Conservation (phyloP, 2,888 invertebrate genomes). For the Venustoraphidia nigricollis region DNA sequence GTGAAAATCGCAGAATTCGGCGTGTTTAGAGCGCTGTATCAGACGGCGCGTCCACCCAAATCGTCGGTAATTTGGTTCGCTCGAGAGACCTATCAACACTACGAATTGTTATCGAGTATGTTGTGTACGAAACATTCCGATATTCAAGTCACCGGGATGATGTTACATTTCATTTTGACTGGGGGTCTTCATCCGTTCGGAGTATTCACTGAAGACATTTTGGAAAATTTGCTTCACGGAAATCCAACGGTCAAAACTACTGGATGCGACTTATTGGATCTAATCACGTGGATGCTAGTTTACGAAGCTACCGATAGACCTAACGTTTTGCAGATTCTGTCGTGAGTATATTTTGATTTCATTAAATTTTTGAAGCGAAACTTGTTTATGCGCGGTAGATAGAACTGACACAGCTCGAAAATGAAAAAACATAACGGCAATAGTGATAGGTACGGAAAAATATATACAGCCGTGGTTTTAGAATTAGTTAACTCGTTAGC, state of each 20-base stretch:
- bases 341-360: conserved; percentile 17
- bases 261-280: conserved; percentile 21
- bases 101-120: conserved; percentile 16
- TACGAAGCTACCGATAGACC: conserved; percentile 23
- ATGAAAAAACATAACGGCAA: too few species aligned
- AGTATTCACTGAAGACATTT: conserved; percentile 20
- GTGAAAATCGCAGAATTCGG: conserved; percentile 28
- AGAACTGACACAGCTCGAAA: too few species aligned
- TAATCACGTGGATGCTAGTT: conserved; percentile 26
- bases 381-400: too few species aligned
- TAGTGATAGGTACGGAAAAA: too few species aligned
- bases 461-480: too few species aligned
- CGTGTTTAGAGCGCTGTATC: conserved; percentile 22
- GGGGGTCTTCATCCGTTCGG: conserved; percentile 28
- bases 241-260: conserved; percentile 15
- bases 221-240: conserved; percentile 22
- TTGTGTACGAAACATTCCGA: conserved; percentile 24
- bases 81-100: conserved; percentile 21
- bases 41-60: conserved; percentile 21
- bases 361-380: too few species aligned
- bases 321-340: conserved; percentile 22
- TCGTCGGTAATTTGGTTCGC: conserved; percentile 28
- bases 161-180: conserved; percentile 26
- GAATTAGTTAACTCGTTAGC: too few species aligned
- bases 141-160: conserved; percentile 26